Evolutionary conservation across 1,140 invertebrate genomes (phyloP).

Genomic region (Lepidostoma basale): DNA sequence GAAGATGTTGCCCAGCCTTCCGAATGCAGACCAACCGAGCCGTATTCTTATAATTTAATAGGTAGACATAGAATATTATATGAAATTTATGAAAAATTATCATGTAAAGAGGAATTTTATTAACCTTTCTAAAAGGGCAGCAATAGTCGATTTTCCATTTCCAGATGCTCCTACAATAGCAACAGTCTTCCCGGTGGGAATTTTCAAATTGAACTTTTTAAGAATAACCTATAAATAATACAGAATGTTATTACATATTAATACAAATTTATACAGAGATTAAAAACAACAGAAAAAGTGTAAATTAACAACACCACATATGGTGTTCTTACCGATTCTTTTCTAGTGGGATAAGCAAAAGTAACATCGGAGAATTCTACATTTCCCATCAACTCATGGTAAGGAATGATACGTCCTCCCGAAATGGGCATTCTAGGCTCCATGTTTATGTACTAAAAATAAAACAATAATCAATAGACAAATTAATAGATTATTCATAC

Average conservation of each 20-base stretch:
- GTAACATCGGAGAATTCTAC: slow-evolving; percentile 84
- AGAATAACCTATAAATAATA: slow-evolving; percentile 67
- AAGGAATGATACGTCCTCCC: slow-evolving; percentile 76
- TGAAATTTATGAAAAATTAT: too few relatives aligned
- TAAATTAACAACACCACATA: background rate
- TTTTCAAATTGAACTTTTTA: slow-evolving; percentile 78
- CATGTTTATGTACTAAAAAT: slow-evolving; percentile 78
- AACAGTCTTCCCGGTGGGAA: slow-evolving; percentile 86
- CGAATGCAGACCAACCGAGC: too few relatives aligned
- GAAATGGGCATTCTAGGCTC: slow-evolving; percentile 72
- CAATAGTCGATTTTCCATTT: slow-evolving; percentile 91
- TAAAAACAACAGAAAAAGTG: too few relatives aligned
- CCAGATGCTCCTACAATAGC: slow-evolving; percentile 91
- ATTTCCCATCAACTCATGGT: slow-evolving; percentile 77
- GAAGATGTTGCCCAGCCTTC: too few relatives aligned
- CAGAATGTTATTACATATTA: too few relatives aligned
- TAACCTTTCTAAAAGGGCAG: slow-evolving; percentile 81
- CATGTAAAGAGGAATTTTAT: background rate
- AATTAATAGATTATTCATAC: too few relatives aligned
- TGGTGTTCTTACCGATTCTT: slow-evolving; percentile 72
- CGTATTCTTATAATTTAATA: too few relatives aligned
- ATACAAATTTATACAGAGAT: too few relatives aligned
- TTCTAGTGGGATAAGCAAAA: slow-evolving; percentile 88
- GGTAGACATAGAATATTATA: too few relatives aligned
- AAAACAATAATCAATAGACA: too few relatives aligned